Evolutionary conservation across 1,140 invertebrate genomes (phyloP), one percentile per base, ranked within the genome.

Genomic region (Ceratitis capitata): DNA sequence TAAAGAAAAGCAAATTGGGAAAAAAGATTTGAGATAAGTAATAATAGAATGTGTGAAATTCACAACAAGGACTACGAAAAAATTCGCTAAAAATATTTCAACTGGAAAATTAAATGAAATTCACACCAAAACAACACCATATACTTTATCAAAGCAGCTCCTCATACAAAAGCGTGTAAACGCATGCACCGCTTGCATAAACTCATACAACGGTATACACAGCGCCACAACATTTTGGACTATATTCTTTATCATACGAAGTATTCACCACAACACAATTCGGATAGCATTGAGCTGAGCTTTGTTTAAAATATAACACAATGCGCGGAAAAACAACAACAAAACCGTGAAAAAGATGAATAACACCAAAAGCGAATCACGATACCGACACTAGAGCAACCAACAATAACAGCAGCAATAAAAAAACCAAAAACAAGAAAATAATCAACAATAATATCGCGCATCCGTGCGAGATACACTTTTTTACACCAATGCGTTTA

Each of bases 401-500:
- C n/a, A n/a, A 61, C 19, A 23, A 19, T 26, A 78, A 78, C 69
- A 78, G 19, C 26, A 74, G 14, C 69, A 32, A 42, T 35, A 47
- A 10, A 16, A 23, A 42, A 14, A 78, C 29, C 64, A n/a, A 45
- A 78, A 23, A n/a, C n/a, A 78, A 78, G n/a, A 61, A 61, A 78
- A 78, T 39, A 26, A 53, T 51, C 47, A 42, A 16, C 82, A 53
- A 53, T 83, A 83, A 83, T 35, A 83, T 83, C 45, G 32, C 35
- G 82, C 39, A 83, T 83, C 82, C 82, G 49, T 53, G 49, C 49
- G 47, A n/a, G n/a, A 49, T 49, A 83, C 16, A 83, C 82, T 83
- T 83, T 51, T 83, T 83, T 26, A 83, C 82, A 53, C 82, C 82
- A 83, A 83, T 53, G 49, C 82, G 82, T 32, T 83, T 51, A 49